Conservation (phyloP, 2,888 invertebrate genomes). For the Lochmaea capreae region DNA sequence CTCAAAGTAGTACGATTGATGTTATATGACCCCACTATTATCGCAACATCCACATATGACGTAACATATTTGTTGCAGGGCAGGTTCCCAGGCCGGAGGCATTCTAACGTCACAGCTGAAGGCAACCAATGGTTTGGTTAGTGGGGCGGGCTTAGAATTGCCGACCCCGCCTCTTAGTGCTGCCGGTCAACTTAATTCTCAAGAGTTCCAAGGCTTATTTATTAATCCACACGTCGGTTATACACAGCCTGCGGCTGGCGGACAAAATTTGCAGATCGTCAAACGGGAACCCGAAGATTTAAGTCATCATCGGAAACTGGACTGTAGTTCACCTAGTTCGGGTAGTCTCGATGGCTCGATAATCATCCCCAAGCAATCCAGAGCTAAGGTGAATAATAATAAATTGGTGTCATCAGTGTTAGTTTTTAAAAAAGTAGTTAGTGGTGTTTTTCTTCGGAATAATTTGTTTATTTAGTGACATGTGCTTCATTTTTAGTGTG, state of each 20-base stretch:
- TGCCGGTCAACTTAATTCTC: conserved; percentile 72
- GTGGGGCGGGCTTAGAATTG: conserved; percentile 73
- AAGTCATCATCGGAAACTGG: conserved; percentile 75
- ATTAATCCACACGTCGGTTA: conserved; percentile 74
- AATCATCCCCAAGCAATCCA: conserved; percentile 67
- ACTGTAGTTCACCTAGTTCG: conserved; percentile 71
- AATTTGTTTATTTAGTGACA: conserved; percentile 43
- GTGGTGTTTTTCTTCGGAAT: conserved; percentile 35
- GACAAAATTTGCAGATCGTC: conserved; percentile 75
- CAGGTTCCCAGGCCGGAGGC: conserved; percentile 65
- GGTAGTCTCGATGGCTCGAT: conserved; percentile 68
- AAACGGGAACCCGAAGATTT: conserved; percentile 87
- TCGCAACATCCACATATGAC: conserved; percentile 50
- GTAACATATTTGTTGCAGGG: conserved; percentile 64
- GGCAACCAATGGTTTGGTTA: conserved; percentile 77
- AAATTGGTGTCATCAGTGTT: conserved; percentile 48
- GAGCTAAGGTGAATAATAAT: conserved; percentile 70
- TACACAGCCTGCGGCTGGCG: conserved; percentile 64
- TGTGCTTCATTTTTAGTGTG: conserved; percentile 39
- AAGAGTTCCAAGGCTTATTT: conserved; percentile 69
- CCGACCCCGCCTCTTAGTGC: conserved; percentile 65
- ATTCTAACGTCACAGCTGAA: conserved; percentile 77
- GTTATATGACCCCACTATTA: conserved; percentile 25
- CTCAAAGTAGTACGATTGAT: conserved; percentile 16
- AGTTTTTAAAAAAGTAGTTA: conserved; percentile 35